Evolutionary conservation across 1,140 invertebrate species (phyloP).

Genomic region (Armadillidium nasatum): DNA sequence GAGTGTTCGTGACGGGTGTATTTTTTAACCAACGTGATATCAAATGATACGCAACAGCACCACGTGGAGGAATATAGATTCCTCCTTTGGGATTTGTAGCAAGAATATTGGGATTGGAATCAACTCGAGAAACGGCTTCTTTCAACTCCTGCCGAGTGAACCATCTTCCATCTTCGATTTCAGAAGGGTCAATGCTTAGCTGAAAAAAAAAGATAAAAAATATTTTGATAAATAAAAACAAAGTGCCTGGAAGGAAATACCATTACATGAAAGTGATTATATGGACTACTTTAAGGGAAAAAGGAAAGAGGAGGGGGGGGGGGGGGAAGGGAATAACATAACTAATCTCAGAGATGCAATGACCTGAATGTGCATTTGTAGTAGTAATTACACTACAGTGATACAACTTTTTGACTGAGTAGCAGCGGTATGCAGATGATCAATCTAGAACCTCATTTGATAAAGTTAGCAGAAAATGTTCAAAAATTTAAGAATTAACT

Average conservation of each 20-base stretch:
- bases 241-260: not conserved
- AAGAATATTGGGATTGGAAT: too few relatives aligned
- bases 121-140: slow-evolving; percentile 46
- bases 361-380: too few relatives aligned
- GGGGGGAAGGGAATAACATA: too few relatives aligned
- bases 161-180: slow-evolving; percentile 58
- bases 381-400: too few relatives aligned
- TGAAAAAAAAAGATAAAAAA: slow-evolving; percentile 44
- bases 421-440: too few relatives aligned
- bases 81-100: not conserved
- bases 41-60: not conserved
- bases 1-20: not conserved
- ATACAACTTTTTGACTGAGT: too few relatives aligned
- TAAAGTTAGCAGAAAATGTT: too few relatives aligned
- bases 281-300: too few relatives aligned
- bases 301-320: too few relatives aligned
- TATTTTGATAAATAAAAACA: not conserved
- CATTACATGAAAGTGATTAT: not conserved
- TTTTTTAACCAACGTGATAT: not conserved
- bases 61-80: not conserved
- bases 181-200: slow-evolving; percentile 53
- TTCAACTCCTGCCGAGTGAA: slow-evolving; percentile 53
- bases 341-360: too few relatives aligned
- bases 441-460: too few relatives aligned
- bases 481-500: too few relatives aligned